phyloP scores from a whole-genome alignment of 2,113 vertebrate genomes.

The Sphyrna mokarran region DNA sequence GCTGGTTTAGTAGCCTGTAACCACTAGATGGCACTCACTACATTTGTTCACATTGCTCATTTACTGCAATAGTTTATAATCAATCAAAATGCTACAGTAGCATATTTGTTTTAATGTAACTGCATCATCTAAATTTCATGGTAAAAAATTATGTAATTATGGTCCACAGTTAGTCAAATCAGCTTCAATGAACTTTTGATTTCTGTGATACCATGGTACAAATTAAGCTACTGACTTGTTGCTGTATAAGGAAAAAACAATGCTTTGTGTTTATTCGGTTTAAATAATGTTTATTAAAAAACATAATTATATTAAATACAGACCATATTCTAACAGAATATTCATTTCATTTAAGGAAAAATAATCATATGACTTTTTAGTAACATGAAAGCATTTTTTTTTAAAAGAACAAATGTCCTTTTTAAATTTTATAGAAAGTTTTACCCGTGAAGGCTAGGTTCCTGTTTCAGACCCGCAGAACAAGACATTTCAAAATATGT shows the following conservation, averaged over 20 bases:
- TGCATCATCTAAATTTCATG: constrained; percentile 1
- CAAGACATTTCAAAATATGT: constrained; percentile 39
- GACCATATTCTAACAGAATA: constrained; percentile 46
- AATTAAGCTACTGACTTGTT: constrained; percentile 11
- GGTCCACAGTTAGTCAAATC: neutral
- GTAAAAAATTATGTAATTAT: neutral
- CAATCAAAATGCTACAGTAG: neutral
- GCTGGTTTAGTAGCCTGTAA: neutral
- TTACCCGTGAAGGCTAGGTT: constrained; percentile 47
- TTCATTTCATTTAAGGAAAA: constrained; percentile 49
- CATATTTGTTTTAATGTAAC: neutral
- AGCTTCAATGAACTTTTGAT: neutral
- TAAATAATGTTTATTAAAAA: constrained; percentile 57
- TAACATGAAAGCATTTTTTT: constrained; percentile 43
- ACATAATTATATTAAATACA: constrained; percentile 55
- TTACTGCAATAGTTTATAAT: neutral
- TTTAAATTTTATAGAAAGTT: constrained; percentile 48
- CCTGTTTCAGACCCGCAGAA: constrained; percentile 41
- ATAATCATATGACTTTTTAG: constrained; percentile 47
- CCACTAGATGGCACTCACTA: constrained; percentile 32
- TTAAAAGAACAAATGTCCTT: constrained; percentile 45
- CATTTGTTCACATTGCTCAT: neutral
- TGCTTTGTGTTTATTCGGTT: constrained; percentile 39
- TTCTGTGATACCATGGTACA: neutral
- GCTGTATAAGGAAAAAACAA: constrained; percentile 34